phyloP scores from a whole-genome alignment of 1,140 invertebrate genomes.

The Papilio machaon region DNA sequence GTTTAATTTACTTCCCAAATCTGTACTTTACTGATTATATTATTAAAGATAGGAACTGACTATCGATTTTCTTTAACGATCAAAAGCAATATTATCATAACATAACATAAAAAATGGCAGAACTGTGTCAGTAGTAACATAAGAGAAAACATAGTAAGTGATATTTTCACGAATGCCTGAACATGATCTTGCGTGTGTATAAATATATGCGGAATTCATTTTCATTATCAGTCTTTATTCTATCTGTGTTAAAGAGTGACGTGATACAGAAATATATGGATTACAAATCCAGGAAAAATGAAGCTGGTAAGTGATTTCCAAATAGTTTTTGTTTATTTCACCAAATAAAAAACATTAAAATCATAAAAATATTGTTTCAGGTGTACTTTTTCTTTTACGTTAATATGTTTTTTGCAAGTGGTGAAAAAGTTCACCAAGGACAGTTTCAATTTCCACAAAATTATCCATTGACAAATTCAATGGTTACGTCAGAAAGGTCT shows the following conservation, averaged over 20 bases:
- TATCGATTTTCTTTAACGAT: constrained; percentile 2
- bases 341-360: not conserved
- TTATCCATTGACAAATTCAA: constrained; percentile 59
- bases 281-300: constrained; percentile 71
- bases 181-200: constrained; percentile 73
- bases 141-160: constrained; percentile 69
- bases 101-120: constrained; percentile 36
- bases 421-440: constrained; percentile 59
- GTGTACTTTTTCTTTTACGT: constrained; percentile 57
- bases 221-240: constrained; percentile 79
- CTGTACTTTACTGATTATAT: not conserved
- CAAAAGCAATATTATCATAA: not conserved
- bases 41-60: not conserved
- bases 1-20: not conserved
- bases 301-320: constrained; percentile 71
- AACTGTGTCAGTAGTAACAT: constrained; percentile 44
- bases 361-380: constrained; percentile 61
- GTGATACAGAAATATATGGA: constrained; percentile 55
- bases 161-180: constrained; percentile 80
- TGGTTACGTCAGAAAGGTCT: constrained; percentile 61
- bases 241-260: constrained; percentile 68
- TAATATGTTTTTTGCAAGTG: constrained; percentile 45
- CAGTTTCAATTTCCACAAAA: constrained; percentile 64
- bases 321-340: not conserved
- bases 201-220: constrained; percentile 81